Base-by-base conservation (phyloP, 2,888 invertebrate species). In the Heterodera filipjevi region DNA sequence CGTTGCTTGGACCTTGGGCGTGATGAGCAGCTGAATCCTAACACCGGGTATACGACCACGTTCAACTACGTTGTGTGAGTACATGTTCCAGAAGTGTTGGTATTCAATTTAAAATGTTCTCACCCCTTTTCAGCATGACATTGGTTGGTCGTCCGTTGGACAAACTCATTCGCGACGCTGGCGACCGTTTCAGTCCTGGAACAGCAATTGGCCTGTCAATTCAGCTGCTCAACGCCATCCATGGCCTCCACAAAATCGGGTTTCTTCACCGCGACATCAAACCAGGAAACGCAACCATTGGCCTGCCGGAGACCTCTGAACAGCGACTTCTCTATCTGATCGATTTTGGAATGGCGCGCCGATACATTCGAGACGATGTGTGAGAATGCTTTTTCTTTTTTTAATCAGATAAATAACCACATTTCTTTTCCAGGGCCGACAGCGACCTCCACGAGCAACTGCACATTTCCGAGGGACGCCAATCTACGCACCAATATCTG, bases 201-300 rank as follows among this genome's bases (percentile, higher is more conserved):
- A 87, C 85, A 0, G 87, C 84, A 12, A 77, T 87, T 32, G 81
- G 84, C 19, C 85, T 80, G 1, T 76, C 83, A 0, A 76, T 76
- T 2, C 88, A 88, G 76, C 85, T 86, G 64, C 79, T 88, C 66
- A 86, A 88, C 79, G 88, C 88, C 1, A 77, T 83, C 30, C 81
- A 86, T 68, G 87, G 85, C 49, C 77, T 88, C 8, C 87, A 88
- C 79, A 84, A 84, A 49, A 71, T 82, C 49, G 86, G 86, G 5
- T 78, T 39, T 53, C 33, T 78, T 10, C 78, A 78, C 68, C 78
- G 86, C 22, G 82, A 82, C 46, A 53, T 83, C 72, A 82, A 82
- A 71, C 82, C 82, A n/a, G 82, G 77, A 1, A 82, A 82, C 53
- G 79, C 77, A 46, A 83, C 83, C 14, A 71, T 66, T 32, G 82